These are phyloP conservation scores for Pangasius macronema DNA, from an alignment of 2,797 vertebrate species.

Conservation along the genomic window DNA sequence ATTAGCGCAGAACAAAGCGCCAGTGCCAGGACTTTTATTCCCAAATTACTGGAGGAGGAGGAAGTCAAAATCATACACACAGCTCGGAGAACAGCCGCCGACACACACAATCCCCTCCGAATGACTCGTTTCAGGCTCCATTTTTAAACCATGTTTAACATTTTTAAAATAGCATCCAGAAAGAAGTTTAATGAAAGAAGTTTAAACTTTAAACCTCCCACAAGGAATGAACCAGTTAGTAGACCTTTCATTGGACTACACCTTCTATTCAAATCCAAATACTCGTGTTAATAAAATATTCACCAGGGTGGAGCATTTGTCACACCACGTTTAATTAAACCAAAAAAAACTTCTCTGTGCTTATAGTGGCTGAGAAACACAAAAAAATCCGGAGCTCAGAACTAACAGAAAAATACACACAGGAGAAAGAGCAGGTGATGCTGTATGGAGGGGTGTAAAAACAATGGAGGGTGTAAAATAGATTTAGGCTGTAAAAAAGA, in stretches of 20 bases:
- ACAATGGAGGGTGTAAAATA: not conserved
- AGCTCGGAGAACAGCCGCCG: not conserved
- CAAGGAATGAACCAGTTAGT: not conserved
- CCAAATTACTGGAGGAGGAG: conserved; percentile 9
- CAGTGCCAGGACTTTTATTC: not conserved
- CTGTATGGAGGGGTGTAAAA: not conserved
- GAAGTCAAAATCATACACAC: not conserved
- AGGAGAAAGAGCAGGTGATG: not conserved
- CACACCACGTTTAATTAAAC: not conserved
- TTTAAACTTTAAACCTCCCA: not conserved
- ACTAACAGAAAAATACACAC: not conserved
- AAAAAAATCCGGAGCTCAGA: not conserved
- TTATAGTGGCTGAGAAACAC: not conserved
- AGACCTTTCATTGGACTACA: not conserved
- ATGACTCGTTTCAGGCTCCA: not conserved
- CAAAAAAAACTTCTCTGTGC: not conserved
- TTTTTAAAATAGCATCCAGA: not conserved
- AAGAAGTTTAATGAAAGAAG: no score
- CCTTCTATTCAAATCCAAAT: not conserved
- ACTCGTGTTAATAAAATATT: not conserved
- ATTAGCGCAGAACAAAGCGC: conserved; percentile 31
- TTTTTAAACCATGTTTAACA: no score
- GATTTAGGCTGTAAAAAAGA: not conserved
- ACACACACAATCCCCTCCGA: not conserved
- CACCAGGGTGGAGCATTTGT: no score